Evolutionary conservation across 2,113 vertebrate species (phyloP).

Genomic region (Ciconia stormi): DNA sequence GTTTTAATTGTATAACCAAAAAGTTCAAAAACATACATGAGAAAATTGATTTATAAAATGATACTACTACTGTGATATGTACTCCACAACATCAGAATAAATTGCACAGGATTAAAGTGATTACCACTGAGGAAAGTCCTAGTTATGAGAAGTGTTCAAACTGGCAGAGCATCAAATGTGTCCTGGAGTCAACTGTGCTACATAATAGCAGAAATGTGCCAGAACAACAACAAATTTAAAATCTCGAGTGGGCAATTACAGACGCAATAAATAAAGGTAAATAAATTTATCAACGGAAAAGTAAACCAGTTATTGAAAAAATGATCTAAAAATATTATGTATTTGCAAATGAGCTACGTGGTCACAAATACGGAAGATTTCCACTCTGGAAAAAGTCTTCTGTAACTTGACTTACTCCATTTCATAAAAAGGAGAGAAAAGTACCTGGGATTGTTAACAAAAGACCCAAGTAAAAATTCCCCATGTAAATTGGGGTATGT

Average conservation of each 20-base stretch:
- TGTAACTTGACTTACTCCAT: background rate
- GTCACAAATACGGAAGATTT: background rate
- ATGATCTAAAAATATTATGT: background rate
- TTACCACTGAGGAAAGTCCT: background rate
- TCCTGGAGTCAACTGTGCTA: background rate
- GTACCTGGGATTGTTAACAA: background rate
- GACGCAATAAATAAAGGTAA: background rate
- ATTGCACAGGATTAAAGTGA: background rate
- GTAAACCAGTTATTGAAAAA: background rate
- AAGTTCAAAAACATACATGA: background rate
- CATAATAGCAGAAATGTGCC: background rate
- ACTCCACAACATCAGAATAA: background rate
- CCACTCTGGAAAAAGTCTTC: background rate
- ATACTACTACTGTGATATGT: background rate
- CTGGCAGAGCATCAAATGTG: background rate
- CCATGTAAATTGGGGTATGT: background rate
- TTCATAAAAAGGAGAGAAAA: background rate
- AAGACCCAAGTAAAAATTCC: background rate
- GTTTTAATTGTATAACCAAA: slow-evolving; percentile 33
- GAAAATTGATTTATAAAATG: slow-evolving; percentile 6
- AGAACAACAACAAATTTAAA: background rate
- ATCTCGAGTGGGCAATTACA: background rate
- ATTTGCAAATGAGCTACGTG: background rate
- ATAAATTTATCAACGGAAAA: background rate
- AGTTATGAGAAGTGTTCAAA: background rate